A percentile compares a stretch with the other conserved stretches of the same genome.
Evolutionary conservation across 2,113 vertebrate genomes (phyloP).

Genomic region (Takifugu bimaculatus): DNA sequence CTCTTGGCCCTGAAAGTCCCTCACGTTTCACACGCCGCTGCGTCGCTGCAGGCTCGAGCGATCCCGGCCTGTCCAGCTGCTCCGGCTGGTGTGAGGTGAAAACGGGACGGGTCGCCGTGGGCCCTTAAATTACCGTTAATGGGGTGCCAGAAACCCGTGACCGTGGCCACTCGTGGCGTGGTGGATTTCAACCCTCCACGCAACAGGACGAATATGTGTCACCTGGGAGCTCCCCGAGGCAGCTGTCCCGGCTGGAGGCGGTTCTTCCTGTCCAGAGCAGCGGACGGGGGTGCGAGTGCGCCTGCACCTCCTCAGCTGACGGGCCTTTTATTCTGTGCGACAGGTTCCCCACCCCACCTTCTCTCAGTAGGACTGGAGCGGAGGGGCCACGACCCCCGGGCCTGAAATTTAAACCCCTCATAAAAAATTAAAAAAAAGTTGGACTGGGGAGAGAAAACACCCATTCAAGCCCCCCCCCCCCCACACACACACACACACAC

Average conservation of each 20-base stretch:
- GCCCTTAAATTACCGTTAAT: slow-evolving; percentile 60
- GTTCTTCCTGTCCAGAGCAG: slow-evolving; percentile 31
- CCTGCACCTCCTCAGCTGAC: slow-evolving; percentile 64
- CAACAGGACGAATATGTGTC: slow-evolving; percentile 47
- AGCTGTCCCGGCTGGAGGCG: slow-evolving; percentile 45
- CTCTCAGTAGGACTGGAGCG: slow-evolving; percentile 48
- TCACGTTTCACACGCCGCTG: slow-evolving; percentile 10
- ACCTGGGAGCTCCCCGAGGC: slow-evolving; percentile 54
- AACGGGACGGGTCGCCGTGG: slow-evolving; percentile 26
- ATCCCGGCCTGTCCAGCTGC: slow-evolving; percentile 35
- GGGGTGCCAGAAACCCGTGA: slow-evolving; percentile 46
- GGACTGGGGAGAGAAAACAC: slow-evolving; percentile 41
- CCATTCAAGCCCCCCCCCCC: slow-evolving; percentile 27
- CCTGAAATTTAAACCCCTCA: slow-evolving; percentile 61
- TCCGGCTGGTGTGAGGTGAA: slow-evolving; percentile 38
- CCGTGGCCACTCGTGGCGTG: slow-evolving; percentile 29
- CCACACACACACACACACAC: slow-evolving; percentile 17
- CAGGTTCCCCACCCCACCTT: slow-evolving; percentile 64
- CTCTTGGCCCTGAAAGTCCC: slow-evolving; percentile 29
- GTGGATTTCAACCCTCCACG: slow-evolving; percentile 28
- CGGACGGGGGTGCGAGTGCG: slow-evolving; percentile 26
- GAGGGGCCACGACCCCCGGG: slow-evolving; percentile 54
- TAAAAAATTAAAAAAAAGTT: slow-evolving; percentile 41
- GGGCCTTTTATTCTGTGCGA: slow-evolving; percentile 61
- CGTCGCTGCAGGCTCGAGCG: slow-evolving; percentile 9